These are phyloP conservation scores for Amazona guildingii DNA, from an alignment of 2,113 vertebrate species.

Conservation along the genomic window DNA sequence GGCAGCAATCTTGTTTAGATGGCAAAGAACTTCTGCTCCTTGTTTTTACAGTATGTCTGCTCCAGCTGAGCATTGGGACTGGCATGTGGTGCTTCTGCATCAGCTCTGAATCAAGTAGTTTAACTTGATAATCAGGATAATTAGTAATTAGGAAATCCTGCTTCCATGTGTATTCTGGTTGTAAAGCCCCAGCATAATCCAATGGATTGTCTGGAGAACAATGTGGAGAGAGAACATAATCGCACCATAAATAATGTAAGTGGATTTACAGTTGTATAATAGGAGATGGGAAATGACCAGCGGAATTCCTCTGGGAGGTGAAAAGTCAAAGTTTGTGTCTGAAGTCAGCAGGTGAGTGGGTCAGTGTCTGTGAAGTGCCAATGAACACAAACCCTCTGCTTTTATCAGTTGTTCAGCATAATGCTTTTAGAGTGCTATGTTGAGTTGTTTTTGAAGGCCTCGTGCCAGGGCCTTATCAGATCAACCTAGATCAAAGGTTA, in stretches of 20 bases:
- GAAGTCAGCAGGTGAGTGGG: background rate
- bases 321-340: constrained; percentile 11
- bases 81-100: background rate
- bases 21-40: background rate
- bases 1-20: background rate
- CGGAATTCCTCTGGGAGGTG: background rate
- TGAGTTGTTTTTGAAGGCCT: constrained; percentile 26
- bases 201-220: background rate
- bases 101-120: background rate
- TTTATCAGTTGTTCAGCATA: constrained; percentile 15
- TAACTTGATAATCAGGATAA: background rate
- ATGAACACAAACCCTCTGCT: constrained; percentile 15
- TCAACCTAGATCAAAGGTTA: constrained; percentile 44
- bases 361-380: constrained; percentile 3
- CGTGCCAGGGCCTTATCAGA: constrained; percentile 32
- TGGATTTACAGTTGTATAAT: background rate
- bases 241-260: background rate
- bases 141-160: background rate
- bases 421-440: background rate
- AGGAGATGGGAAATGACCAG: background rate
- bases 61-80: background rate
- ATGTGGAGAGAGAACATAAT: background rate
- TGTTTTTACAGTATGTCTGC: background rate
- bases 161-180: background rate
- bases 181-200: background rate